These are phyloP conservation scores for Drosophila eugracilis DNA, from an alignment of 1,140 invertebrate genomes.

Conservation along the genomic window DNA sequence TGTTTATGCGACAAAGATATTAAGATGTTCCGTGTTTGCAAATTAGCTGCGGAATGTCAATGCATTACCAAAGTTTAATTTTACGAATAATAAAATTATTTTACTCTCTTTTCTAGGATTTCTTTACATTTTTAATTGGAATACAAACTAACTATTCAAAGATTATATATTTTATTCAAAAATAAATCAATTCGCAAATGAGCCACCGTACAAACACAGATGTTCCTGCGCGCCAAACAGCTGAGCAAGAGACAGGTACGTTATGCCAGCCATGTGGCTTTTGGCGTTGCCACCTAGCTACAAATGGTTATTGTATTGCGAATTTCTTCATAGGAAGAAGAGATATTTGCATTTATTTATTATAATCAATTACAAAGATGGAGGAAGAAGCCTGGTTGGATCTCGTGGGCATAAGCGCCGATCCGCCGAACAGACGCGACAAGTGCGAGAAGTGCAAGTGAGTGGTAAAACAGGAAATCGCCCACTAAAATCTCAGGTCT, in stretches of 20 bases:
- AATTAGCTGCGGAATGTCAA: neutral
- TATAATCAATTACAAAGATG: constrained; percentile 57
- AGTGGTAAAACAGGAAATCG: constrained; percentile 67
- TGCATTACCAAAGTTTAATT: fast-evolving
- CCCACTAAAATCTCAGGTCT: neutral
- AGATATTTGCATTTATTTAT: constrained; percentile 22
- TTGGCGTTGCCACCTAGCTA: constrained; percentile 46
- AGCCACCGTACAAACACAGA: constrained; percentile 4
- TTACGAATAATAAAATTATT: neutral
- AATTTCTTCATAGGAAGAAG: constrained; percentile 4
- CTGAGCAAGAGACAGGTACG: constrained; percentile 49
- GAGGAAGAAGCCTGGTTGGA: constrained; percentile 85
- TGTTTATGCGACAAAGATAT: constrained; percentile 21
- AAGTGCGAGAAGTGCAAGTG: constrained; percentile 90
- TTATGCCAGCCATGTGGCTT: constrained; percentile 33
- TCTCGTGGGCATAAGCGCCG: constrained; percentile 89
- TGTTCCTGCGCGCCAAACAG: constrained; percentile 31
- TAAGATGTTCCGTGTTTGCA: neutral
- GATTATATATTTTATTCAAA: neutral
- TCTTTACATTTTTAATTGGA: too few species aligned
- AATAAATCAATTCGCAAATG: too few species aligned
- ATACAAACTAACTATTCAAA: too few species aligned
- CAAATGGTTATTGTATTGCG: neutral
- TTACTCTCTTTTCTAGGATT: neutral
- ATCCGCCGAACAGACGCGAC: constrained; percentile 90